Conservation (phyloP, 2,888 invertebrate species). For the Podabrus alpinus region DNA sequence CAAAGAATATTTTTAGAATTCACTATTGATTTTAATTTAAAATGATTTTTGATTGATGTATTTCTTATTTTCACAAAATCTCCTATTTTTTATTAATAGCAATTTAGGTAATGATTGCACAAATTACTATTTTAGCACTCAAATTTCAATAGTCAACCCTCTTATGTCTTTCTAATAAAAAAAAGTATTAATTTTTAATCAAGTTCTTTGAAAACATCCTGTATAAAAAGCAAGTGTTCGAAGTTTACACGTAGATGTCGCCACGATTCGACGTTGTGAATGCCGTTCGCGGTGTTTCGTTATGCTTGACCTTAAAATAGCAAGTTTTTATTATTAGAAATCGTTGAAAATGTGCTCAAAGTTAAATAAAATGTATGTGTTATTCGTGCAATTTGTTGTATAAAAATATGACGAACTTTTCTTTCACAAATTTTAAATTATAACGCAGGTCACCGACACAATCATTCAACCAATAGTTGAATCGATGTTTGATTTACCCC, state of each 20-base stretch:
- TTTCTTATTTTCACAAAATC: too few species aligned
- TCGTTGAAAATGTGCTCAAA: not conserved
- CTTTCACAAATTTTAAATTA: constrained; percentile 40
- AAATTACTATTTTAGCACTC: too few species aligned
- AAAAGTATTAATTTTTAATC: not conserved
- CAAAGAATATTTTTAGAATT: too few species aligned
- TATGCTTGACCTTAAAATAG: not conserved
- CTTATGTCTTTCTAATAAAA: too few species aligned
- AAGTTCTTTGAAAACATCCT: not conserved
- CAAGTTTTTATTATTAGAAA: not conserved
- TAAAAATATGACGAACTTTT: constrained; percentile 23
- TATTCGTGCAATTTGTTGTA: not conserved
- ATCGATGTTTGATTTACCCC: constrained; percentile 72
- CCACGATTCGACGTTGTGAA: not conserved
- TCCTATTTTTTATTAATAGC: too few species aligned
- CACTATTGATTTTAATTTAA: too few species aligned
- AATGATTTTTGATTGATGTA: too few species aligned
- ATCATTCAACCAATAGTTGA: constrained; percentile 56
- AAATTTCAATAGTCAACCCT: too few species aligned
- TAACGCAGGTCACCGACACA: constrained; percentile 39
- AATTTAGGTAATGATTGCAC: too few species aligned
- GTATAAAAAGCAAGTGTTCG: not conserved
- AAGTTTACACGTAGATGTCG: not conserved
- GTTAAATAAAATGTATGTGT: not conserved
- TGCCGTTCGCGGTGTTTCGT: not conserved